Evolutionary conservation across 2,113 vertebrate species (phyloP).

Genomic region (Ctenodactylus gundi): DNA sequence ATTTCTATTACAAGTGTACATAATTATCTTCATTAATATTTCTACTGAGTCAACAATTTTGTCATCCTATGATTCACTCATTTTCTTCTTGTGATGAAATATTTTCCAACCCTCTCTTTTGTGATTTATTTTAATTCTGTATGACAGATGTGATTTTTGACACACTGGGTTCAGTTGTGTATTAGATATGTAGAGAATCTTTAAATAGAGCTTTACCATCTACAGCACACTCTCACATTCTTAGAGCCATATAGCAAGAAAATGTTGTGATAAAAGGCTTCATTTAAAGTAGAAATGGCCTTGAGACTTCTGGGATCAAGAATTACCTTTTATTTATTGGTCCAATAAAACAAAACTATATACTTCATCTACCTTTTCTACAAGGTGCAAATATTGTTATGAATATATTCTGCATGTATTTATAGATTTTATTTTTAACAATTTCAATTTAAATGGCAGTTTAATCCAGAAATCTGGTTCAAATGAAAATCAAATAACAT

Average conservation of each 20-base stretch:
- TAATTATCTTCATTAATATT: constrained; percentile 48
- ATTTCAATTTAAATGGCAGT: constrained; percentile 73
- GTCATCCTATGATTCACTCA: not conserved
- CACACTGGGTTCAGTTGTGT: not conserved
- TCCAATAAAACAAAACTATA: constrained; percentile 78
- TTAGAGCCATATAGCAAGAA: constrained; percentile 65
- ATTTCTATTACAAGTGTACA: not conserved
- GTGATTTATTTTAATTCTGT: constrained; percentile 42
- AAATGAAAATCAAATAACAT: constrained; percentile 49
- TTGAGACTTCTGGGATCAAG: constrained; percentile 71
- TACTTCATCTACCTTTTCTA: constrained; percentile 76
- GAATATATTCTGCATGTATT: constrained; percentile 66
- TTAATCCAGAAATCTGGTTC: constrained; percentile 66
- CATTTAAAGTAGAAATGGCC: constrained; percentile 73
- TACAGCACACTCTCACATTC: constrained; percentile 19
- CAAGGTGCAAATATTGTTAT: constrained; percentile 76
- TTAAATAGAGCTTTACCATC: constrained; percentile 60
- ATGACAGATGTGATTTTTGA: not conserved
- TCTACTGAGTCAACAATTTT: constrained; percentile 41
- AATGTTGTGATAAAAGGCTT: constrained; percentile 68
- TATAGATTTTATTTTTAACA: constrained; percentile 75
- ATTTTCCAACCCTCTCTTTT: constrained; percentile 10
- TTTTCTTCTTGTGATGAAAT: not conserved
- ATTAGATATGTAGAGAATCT: constrained; percentile 35
- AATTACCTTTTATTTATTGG: constrained; percentile 77